phyloP scores from a whole-genome alignment of 2,113 vertebrate genomes.

The Embiotoca jacksoni region DNA sequence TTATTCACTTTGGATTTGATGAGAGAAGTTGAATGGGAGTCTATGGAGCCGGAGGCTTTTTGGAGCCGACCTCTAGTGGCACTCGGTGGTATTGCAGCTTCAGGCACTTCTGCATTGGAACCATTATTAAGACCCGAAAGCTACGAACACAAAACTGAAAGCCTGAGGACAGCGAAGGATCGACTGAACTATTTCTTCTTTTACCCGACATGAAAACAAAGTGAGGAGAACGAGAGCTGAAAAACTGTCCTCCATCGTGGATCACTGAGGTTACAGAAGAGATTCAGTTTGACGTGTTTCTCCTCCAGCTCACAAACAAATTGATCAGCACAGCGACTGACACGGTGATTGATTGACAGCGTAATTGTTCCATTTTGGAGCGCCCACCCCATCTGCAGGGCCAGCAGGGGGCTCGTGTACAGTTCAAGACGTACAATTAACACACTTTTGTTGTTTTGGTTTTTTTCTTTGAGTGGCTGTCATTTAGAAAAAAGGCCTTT shows the following conservation, averaged over 20 bases:
- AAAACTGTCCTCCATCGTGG: too few species aligned
- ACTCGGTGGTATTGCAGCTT: too few species aligned
- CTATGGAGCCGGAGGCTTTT: too few species aligned
- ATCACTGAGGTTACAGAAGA: neutral
- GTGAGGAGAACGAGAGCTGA: too few species aligned
- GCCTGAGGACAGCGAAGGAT: neutral
- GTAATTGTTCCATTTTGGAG: slow-evolving; percentile 23
- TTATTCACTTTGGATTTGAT: too few species aligned
- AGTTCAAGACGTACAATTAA: slow-evolving; percentile 18
- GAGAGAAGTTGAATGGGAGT: too few species aligned
- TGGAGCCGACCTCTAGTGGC: too few species aligned
- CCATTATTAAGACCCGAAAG: too few species aligned
- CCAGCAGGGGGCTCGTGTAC: slow-evolving; percentile 13
- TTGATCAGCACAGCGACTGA: neutral
- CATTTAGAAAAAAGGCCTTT: neutral
- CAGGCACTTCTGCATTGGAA: too few species aligned
- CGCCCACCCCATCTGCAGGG: neutral
- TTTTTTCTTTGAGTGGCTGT: neutral
- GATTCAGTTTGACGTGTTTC: neutral
- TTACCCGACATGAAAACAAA: neutral
- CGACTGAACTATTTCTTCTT: neutral
- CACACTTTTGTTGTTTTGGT: neutral
- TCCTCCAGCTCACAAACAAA: slow-evolving; percentile 3
- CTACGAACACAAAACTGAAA: too few species aligned
- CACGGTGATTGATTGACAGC: neutral